Percentiles rank a stretch among this genome's conserved stretches.
Evolutionary conservation across 2,888 invertebrate species (phyloP).

Genomic region (Dysmachus trigonus): DNA sequence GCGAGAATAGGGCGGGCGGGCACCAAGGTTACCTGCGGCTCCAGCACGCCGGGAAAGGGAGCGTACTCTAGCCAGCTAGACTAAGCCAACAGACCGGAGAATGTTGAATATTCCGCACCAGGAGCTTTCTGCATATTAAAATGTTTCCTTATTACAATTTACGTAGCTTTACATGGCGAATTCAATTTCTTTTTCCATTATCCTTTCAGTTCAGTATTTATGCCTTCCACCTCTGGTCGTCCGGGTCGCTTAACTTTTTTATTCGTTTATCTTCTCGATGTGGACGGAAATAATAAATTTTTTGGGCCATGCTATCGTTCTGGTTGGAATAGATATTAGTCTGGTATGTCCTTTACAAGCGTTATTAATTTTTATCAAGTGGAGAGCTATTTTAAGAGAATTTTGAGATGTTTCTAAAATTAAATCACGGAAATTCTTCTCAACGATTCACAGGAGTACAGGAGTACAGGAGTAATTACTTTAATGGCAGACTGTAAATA

Average conservation of each 20-base stretch:
- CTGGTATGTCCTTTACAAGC: background rate
- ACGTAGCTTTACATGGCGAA: slow-evolving; percentile 33
- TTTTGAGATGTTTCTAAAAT: background rate
- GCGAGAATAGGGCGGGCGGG: background rate
- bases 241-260: slow-evolving; percentile 3
- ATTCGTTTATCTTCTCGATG: slow-evolving; percentile 13
- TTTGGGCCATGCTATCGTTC: background rate
- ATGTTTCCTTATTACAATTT: slow-evolving; percentile 42
- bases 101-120: slow-evolving; percentile 40
- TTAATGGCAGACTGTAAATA: background rate
- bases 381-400: background rate
- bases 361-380: slow-evolving; percentile 24
- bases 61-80: background rate
- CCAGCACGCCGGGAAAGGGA: background rate
- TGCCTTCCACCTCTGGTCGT: slow-evolving; percentile 26
- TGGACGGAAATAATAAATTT: slow-evolving; percentile 31
- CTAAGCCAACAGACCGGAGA: background rate
- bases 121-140: slow-evolving; percentile 33
- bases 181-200: slow-evolving; percentile 42
- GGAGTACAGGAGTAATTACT: background rate
- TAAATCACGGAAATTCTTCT: background rate
- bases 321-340: background rate
- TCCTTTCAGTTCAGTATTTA: slow-evolving; percentile 39
- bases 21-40: slow-evolving; percentile 8
- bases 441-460: background rate